Conservation (phyloP, 2,888 invertebrate genomes). For the Macrophya annulata region DNA sequence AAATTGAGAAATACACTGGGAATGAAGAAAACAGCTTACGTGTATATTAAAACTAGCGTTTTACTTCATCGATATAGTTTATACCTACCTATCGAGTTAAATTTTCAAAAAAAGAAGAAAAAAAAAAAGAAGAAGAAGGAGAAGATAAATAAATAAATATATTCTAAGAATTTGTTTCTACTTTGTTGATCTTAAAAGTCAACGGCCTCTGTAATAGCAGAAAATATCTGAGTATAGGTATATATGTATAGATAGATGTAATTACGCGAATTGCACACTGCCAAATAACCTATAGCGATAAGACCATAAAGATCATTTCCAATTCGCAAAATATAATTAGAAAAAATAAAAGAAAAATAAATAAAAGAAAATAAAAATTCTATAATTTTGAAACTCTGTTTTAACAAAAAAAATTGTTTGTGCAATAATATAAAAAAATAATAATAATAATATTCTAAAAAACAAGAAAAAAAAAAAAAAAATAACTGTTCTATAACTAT, state of each 20-base stretch:
- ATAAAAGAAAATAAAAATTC: neutral
- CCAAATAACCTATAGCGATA: neutral
- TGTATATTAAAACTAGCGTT: neutral
- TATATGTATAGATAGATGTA: neutral
- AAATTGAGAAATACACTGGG: slow-evolving; percentile 9
- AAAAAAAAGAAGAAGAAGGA: neutral
- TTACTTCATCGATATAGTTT: neutral
- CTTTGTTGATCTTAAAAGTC: neutral
- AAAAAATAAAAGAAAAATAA: too few species aligned
- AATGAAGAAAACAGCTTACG: slow-evolving; percentile 22
- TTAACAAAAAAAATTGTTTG: neutral
- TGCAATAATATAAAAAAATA: neutral
- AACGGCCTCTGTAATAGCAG: neutral
- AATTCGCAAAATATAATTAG: neutral
- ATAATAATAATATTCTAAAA: neutral
- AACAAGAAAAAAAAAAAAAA: too few species aligned
- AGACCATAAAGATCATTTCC: neutral
- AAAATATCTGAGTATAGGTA: neutral
- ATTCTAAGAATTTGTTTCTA: neutral
- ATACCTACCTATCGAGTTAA: neutral
- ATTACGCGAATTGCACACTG: neutral
- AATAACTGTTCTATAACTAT: neutral
- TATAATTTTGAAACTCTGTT: neutral
- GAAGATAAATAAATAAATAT: neutral
- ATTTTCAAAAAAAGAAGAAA: neutral